Base-by-base conservation (phyloP, 1,140 invertebrate genomes). In the Campoletis sonorensis region DNA sequence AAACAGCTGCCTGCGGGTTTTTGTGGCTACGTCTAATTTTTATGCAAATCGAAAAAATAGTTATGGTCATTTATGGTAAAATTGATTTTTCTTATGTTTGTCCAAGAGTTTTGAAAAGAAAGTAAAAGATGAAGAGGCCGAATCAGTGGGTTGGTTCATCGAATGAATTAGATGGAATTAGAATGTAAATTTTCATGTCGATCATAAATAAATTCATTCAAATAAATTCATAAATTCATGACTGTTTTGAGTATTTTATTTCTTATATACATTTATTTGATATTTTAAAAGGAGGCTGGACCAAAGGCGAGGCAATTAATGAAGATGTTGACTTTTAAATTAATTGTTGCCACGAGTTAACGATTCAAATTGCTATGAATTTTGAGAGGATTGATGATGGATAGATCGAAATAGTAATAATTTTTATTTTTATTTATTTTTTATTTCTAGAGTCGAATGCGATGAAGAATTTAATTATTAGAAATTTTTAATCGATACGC, bases 391-490 rank as follows among this genome's bases (percentile, higher is more conserved):
- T n/a, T 13, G 54, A 58, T 27, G 23, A 67, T 67, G 23, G 10
- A 67, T 67, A n/a, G 23, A n/a, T 26, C 61, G 10, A 67, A 15
- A 4, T 5, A 21, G 54, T 7, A 23, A 58, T 58, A 21, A 58
- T n/a, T n/a, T n/a, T n/a, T n/a, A n/a, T n/a, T n/a, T n/a, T n/a
- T n/a, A n/a, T n/a, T n/a, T n/a, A n/a, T n/a, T n/a, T n/a, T n/a
- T n/a, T n/a, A n/a, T n/a, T n/a, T n/a, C n/a, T n/a, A n/a, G n/a
- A n/a, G n/a, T n/a, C n/a, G n/a, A n/a, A n/a, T 5, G 30, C 21
- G 23, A 67, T 26, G 23, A 67, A 23, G 18, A 67, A 67, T 27
- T 67, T 67, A 75, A 58, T 75, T 26, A 58, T 30, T 58, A 21
- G n/a, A 58, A 18, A 54, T 54, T 54, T 30, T 75, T 30, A 75